Conservation (phyloP, 2,797 vertebrate species). For the Gorsachius magnificus region DNA sequence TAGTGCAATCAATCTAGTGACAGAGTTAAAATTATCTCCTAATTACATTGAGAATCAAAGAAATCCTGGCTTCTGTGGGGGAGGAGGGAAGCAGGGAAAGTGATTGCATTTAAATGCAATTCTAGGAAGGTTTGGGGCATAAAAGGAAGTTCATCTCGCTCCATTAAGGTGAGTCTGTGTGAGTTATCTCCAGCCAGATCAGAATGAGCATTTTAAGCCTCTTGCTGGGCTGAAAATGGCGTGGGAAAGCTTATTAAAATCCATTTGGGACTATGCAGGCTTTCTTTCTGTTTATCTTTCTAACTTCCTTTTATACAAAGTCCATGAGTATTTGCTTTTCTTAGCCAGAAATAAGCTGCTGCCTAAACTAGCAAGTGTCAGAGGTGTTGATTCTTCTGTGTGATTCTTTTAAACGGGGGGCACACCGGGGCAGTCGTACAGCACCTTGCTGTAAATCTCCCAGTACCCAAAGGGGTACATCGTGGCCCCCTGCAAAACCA, state of each 20-base stretch:
- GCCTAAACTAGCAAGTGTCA: not conserved
- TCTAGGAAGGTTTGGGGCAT: not conserved
- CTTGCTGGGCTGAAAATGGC: not conserved
- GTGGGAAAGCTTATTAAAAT: not conserved
- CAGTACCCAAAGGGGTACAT: not conserved
- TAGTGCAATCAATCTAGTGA: slow-evolving; percentile 10
- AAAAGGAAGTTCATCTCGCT: fast-evolving
- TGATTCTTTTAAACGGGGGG: not conserved
- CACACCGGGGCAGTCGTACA: too few relatives aligned
- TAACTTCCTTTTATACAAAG: not conserved
- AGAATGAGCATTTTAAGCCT: not conserved
- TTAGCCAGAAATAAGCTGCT: not conserved
- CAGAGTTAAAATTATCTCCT: slow-evolving; percentile 49
- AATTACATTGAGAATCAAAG: slow-evolving; percentile 3
- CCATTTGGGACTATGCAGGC: not conserved
- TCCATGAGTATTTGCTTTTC: not conserved
- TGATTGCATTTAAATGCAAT: not conserved
- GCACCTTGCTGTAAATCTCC: not conserved
- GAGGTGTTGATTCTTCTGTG: not conserved
- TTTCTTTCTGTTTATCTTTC: not conserved
- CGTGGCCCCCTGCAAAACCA: not conserved
- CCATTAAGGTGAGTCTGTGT: not conserved
- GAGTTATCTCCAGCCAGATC: not conserved
- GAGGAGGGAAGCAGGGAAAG: not conserved
- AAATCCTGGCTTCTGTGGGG: not conserved